A percentile compares a stretch with the other conserved stretches of the same genome.
Conservation (phyloP, 2,797 vertebrate species). For the Ibycter americanus region DNA sequence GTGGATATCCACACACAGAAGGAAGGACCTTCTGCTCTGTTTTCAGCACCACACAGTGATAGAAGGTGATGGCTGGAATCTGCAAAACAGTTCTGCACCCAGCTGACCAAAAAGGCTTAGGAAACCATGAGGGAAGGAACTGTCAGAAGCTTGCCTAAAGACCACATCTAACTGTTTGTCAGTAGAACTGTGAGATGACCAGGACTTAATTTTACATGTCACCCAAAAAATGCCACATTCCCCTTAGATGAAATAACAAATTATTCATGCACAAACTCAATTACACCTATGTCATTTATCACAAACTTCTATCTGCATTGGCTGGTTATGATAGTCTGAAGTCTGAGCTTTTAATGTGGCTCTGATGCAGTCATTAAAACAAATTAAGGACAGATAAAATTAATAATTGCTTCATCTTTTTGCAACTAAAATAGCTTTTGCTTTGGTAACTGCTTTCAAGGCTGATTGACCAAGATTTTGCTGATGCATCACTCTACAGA, state of each 20-base stretch:
- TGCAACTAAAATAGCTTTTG: background rate
- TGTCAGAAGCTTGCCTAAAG: background rate
- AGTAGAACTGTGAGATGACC: background rate
- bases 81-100: background rate
- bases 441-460: background rate
- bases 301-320: background rate
- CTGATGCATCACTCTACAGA: background rate
- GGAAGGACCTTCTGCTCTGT: background rate
- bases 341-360: background rate
- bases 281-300: slow-evolving; percentile 32
- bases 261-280: slow-evolving; percentile 50
- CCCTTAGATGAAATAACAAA: slow-evolving; percentile 2
- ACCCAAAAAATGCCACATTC: slow-evolving; percentile 24
- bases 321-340: background rate
- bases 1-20: too few species aligned
- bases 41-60: background rate
- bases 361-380: slow-evolving; percentile 13
- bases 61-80: background rate
- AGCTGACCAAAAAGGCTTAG: background rate
- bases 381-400: slow-evolving; percentile 20
- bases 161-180: background rate
- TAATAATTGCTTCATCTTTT: background rate
- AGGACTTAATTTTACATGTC: slow-evolving; percentile 28
- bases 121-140: background rate
- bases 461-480: background rate